Conservation (phyloP, 1,140 invertebrate species). For the Drosophila repletoides region DNA sequence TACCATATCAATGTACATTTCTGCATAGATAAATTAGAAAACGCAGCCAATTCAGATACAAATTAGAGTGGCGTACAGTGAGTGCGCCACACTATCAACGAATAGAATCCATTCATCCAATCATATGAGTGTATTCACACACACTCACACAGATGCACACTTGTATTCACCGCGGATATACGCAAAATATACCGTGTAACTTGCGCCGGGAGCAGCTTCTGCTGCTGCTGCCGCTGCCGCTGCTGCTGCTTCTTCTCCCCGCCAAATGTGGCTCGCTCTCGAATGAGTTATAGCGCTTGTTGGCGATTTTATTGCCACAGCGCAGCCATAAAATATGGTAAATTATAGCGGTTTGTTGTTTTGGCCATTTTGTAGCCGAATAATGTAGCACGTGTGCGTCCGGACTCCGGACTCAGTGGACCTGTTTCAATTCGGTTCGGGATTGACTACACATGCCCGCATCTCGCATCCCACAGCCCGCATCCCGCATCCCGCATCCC, state of each 20-base stretch:
- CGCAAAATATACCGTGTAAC: constrained; percentile 63
- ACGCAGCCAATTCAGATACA: constrained; percentile 56
- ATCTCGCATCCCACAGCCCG: constrained; percentile 5
- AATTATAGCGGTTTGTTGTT: constrained; percentile 82
- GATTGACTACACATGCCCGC: constrained; percentile 51
- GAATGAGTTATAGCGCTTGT: constrained; percentile 82
- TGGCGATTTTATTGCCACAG: constrained; percentile 82
- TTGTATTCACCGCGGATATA: constrained; percentile 72
- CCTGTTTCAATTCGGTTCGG: constrained; percentile 58
- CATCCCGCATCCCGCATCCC: background rate
- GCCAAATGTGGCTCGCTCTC: constrained; percentile 49
- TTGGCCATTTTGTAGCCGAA: constrained; percentile 82
- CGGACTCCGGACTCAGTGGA: constrained; percentile 45
- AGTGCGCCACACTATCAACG: constrained; percentile 35
- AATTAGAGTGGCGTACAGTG: constrained; percentile 58
- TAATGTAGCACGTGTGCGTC: constrained; percentile 79
- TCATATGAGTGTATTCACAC: constrained; percentile 37
- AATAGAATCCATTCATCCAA: constrained; percentile 46
- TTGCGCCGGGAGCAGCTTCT: constrained; percentile 62
- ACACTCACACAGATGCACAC: constrained; percentile 38
- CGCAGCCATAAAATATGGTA: constrained; percentile 82
- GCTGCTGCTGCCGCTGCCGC: constrained; percentile 40
- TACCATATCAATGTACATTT: constrained; percentile 66
- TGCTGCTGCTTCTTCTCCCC: constrained; percentile 21
- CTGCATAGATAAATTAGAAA: constrained; percentile 72